Conservation (phyloP, 2,888 invertebrate species). For the Eupithecia insigniata region DNA sequence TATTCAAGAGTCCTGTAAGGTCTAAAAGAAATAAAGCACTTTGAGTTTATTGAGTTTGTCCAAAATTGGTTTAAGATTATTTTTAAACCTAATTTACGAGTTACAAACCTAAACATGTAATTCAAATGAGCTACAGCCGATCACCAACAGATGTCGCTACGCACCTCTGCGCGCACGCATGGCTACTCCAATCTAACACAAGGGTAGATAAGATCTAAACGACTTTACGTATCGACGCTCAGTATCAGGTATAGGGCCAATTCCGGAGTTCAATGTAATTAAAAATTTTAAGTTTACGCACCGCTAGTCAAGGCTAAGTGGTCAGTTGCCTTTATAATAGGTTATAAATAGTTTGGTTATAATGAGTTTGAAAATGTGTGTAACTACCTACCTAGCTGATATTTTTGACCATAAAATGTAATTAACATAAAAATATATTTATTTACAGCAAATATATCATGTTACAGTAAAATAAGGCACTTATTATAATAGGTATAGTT, state of each 20-base stretch:
- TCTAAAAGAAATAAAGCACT: too few relatives aligned
- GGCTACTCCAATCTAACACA: slow-evolving; percentile 55
- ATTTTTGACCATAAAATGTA: too few relatives aligned
- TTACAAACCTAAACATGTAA: slow-evolving; percentile 4
- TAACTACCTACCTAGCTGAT: too few relatives aligned
- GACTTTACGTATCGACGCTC: slow-evolving; percentile 55
- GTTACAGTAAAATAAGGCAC: too few relatives aligned
- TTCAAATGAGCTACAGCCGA: slow-evolving; percentile 19
- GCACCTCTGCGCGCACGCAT: slow-evolving; percentile 63
- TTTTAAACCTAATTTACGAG: background rate
- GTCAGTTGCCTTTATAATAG: slow-evolving; percentile 23
- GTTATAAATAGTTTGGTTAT: slow-evolving; percentile 7
- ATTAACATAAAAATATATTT: too few relatives aligned
- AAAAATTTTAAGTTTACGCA: slow-evolving; percentile 46
- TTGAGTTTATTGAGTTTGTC: too few relatives aligned
- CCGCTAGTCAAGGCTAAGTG: slow-evolving; percentile 38
- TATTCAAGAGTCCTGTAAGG: too few relatives aligned
- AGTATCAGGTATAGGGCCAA: slow-evolving; percentile 41
- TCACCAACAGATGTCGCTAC: slow-evolving; percentile 55
- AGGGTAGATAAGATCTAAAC: slow-evolving; percentile 75
- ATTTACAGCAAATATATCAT: too few relatives aligned
- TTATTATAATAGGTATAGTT: too few relatives aligned
- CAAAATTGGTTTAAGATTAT: background rate
- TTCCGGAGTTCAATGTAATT: slow-evolving; percentile 46
- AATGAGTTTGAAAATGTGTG: background rate